Conservation (phyloP, 2,113 vertebrate genomes). For the Columba janthina region DNA sequence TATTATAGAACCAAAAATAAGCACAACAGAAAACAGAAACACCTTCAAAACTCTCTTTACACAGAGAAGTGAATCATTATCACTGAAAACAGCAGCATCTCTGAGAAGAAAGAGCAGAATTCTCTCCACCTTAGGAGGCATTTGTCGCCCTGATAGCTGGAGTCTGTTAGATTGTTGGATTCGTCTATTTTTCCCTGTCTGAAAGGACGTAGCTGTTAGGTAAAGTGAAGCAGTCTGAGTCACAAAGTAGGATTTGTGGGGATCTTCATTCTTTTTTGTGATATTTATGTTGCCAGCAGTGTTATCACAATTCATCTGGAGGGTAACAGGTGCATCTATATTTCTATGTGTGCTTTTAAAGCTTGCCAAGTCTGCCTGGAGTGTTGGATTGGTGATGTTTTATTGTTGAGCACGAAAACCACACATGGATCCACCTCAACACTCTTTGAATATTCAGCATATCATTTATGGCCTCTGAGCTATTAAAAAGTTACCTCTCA, state of each 20-base stretch:
- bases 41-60: neutral
- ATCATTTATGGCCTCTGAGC: neutral
- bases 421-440: neutral
- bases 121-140: neutral
- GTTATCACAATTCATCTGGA: neutral
- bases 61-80: neutral
- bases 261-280: neutral
- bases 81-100: neutral
- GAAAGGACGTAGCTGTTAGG: neutral
- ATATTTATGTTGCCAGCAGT: neutral
- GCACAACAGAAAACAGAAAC: neutral
- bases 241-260: neutral
- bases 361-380: neutral
- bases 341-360: neutral
- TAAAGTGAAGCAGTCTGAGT: neutral
- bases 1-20: neutral
- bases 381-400: neutral
- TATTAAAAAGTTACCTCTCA: neutral
- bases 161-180: neutral
- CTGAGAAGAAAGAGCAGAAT: neutral
- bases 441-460: conserved; percentile 17
- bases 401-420: neutral
- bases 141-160: neutral
- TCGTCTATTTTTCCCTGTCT: neutral
- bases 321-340: neutral